Base-by-base conservation (phyloP, 1,140 invertebrate genomes). In the Doryteuthis pealeii region DNA sequence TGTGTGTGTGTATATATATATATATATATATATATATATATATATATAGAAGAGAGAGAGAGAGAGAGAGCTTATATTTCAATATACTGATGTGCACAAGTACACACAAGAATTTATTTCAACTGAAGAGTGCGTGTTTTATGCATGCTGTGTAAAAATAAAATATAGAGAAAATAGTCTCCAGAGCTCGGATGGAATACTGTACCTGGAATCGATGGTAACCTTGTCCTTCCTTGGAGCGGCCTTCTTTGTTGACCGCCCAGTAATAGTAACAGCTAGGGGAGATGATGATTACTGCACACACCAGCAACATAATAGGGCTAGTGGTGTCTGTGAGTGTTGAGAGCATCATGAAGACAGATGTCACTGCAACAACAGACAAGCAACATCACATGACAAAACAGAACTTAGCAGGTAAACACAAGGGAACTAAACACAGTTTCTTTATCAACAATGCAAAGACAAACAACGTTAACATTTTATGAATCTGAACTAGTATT, bases 221-320 rank as follows among this genome's bases (percentile, higher is more conserved):
- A 65, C 62, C 54, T 18, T 58, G 71, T 33, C 49, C 71, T 15
- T 79, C 78, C 76, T 75, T 75, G n/a, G 78, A 71, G 49, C 76
- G 70, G 71, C 78, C 75, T 58, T 79, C 78, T 71, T 73, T 74
- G 33, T 72, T 74, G 73, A 79, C 73, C 54, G 76, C 73, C 78
- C 78, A 79, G 70, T 79, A 79, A 76, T 74, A 79, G 70, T 77
- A 79, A 45, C 71, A 73, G 75, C 78, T 79, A 72, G 77, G 74
- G 70, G 66, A 73, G 49, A 79, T 77, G 65, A 71, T 73, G 30
- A 74, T 74, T 71, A 79, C 69, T 66, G 73, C 75, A 79, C 49
- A 54, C 45, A 76, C 77, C 75, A 79, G 72, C 66, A 77, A 70
- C 49, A 76, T 54, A 54, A 79, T 58, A 45, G 76, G 76, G 68